phyloP scores from a whole-genome alignment of 2,113 vertebrate species.

The Colistium nudipinnis region DNA sequence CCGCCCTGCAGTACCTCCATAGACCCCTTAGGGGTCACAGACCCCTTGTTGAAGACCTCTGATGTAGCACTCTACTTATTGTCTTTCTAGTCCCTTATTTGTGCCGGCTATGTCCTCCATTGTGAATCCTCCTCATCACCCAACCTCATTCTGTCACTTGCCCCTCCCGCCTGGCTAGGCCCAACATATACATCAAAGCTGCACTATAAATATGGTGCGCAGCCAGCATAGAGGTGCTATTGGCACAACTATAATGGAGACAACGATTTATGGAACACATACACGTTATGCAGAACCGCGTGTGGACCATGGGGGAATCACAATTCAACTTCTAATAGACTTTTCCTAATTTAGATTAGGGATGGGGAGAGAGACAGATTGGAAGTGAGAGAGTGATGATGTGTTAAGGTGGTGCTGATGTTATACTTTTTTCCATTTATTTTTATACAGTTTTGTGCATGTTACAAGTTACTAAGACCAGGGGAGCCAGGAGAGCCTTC shows the following conservation, averaged over 20 bases:
- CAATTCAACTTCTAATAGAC: constrained; percentile 68
- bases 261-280: constrained; percentile 83
- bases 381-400: constrained; percentile 20
- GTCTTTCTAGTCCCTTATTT: too few relatives aligned
- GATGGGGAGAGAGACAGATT: constrained; percentile 6
- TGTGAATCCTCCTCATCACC: constrained; percentile 66
- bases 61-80: too few relatives aligned
- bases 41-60: too few relatives aligned
- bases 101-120: too few relatives aligned
- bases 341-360: constrained; percentile 52
- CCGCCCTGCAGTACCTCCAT: too few relatives aligned
- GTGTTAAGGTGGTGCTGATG: constrained; percentile 21
- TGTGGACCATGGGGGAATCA: constrained; percentile 73
- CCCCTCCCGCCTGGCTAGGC: constrained; percentile 62
- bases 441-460: background rate
- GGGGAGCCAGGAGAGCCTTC: background rate
- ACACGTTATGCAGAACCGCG: constrained; percentile 69
- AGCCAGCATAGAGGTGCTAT: constrained; percentile 79
- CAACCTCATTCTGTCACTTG: constrained; percentile 90
- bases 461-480: background rate
- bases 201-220: constrained; percentile 81
- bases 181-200: constrained; percentile 78
- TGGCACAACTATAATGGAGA: constrained; percentile 83
- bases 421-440: background rate
- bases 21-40: too few relatives aligned